Evolutionary conservation across 2,888 invertebrate species (phyloP).

Genomic region (Ophioninae sp.): DNA sequence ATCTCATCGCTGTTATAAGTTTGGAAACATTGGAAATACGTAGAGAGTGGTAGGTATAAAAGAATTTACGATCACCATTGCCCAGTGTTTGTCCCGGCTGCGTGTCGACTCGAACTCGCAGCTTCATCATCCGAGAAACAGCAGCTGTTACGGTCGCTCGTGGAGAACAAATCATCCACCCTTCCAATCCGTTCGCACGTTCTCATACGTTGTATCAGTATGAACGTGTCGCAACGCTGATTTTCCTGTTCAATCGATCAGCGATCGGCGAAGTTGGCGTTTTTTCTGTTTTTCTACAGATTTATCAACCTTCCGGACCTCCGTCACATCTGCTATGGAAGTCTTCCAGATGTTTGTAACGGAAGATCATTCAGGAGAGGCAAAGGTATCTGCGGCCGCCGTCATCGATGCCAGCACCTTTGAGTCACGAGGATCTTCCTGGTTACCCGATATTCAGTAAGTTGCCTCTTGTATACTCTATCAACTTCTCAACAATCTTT

Average conservation of each 20-base stretch:
- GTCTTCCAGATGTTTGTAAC: not conserved
- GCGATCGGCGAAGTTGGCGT: not conserved
- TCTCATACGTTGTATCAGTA: not conserved
- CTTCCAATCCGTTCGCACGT: not conserved
- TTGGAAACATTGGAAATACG: not conserved
- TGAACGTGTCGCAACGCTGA: not conserved
- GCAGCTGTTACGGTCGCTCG: not conserved
- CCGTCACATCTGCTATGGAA: not conserved
- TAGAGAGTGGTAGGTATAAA: not conserved
- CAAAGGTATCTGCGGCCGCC: not conserved
- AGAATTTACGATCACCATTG: not conserved
- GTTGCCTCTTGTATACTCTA: not conserved
- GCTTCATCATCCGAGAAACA: not conserved
- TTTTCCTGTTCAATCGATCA: not conserved
- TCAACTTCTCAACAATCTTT: not conserved
- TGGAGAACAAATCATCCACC: not conserved
- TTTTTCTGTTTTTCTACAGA: not conserved
- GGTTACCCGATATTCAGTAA: not conserved
- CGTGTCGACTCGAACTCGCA: not conserved
- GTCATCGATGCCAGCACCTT: not conserved
- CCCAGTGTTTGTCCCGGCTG: not conserved
- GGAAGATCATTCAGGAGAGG: not conserved
- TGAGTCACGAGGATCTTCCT: not conserved
- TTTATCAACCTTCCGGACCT: not conserved
- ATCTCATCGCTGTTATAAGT: constrained; percentile 4